These are phyloP conservation scores for Gastracanthus pulcherrimus DNA, from an alignment of 2,888 invertebrate species.

Conservation along the genomic window DNA sequence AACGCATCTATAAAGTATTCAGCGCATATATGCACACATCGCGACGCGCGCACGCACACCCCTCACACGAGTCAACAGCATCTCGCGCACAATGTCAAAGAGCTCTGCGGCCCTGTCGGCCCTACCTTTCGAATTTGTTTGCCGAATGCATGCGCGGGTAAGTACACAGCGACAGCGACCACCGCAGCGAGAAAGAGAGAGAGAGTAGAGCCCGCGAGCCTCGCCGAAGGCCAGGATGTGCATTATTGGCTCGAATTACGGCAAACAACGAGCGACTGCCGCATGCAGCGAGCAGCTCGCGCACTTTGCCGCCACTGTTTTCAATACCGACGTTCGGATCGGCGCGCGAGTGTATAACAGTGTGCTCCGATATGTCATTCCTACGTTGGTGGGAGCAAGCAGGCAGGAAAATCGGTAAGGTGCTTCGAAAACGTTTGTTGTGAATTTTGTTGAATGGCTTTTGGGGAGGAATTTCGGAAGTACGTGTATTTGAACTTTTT, in stretches of 20 bases:
- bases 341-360: not conserved
- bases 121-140: constrained; percentile 62
- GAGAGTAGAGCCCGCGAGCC: not conserved
- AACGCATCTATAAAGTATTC: no score
- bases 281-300: not conserved
- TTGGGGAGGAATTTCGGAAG: not conserved
- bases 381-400: not conserved
- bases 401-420: no score
- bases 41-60: no score
- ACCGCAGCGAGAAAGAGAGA: not conserved
- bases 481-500: no score
- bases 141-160: constrained; percentile 56
- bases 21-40: no score
- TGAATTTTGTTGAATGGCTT: not conserved
- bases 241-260: constrained; percentile 77
- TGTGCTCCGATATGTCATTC: constrained; percentile 38
- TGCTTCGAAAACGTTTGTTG: not conserved
- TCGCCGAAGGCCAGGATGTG: constrained; percentile 74
- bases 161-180: constrained; percentile 1
- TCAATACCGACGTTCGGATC: constrained; percentile 28
- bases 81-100: not conserved
- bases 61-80: not conserved
- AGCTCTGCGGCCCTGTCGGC: no score
- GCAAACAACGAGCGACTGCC: constrained; percentile 68
- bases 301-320: constrained; percentile 32